Evolutionary conservation across 37 sponge, comb jelly and placozoan species (phyloP), one percentile per base, ranked within the genome.

Genomic region (Aplysina aerophoba): DNA sequence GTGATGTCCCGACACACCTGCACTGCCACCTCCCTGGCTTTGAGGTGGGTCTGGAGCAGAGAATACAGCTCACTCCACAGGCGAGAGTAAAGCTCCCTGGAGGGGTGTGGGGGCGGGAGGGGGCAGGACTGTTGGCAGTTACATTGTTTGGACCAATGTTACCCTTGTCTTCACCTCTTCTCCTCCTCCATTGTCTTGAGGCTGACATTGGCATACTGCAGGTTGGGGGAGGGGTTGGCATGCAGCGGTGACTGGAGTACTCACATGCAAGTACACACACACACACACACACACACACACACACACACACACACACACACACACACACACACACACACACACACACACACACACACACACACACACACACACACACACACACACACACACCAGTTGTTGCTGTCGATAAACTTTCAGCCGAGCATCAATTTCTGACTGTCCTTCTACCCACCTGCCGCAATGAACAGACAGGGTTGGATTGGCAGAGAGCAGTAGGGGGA

Each of bases 281-380:
- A 68, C n/a, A n/a, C 22, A 68, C 71, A 68, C 24, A 68, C 22
- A 34, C 30, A 80, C 58, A 15, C 55, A 81, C 82, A 81, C 59
- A 25, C 59, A 81, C 82, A 81, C 59, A 57, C 60, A 81, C 34
- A 81, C 60, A 4, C 33, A 81, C 71, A 69, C 82, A 81, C 59
- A 57, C 59, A 81, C 59, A 81, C 82, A 55, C 59, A 59, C 59
- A 58, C 61, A 81, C 59, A 58, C 60, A 78, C 56, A 34, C n/a
- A 55, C 50, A 69, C 31, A 69, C 33, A 69, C 71, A 69, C 27
- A 69, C 34, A 30, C 17, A 69, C 71, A 69, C 71, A 69, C 71
- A 69, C 19, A n/a, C 71, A 69, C 71, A 69, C 71, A n/a, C 71
- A 69, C 71, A n/a, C 71, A 69, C 71, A n/a, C 71, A 69, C 71